A percentile compares a stretch with the other conserved stretches of the same genome.
Evolutionary conservation across 2,888 invertebrate genomes (phyloP).

Genomic region (Protophormia terraenovae): DNA sequence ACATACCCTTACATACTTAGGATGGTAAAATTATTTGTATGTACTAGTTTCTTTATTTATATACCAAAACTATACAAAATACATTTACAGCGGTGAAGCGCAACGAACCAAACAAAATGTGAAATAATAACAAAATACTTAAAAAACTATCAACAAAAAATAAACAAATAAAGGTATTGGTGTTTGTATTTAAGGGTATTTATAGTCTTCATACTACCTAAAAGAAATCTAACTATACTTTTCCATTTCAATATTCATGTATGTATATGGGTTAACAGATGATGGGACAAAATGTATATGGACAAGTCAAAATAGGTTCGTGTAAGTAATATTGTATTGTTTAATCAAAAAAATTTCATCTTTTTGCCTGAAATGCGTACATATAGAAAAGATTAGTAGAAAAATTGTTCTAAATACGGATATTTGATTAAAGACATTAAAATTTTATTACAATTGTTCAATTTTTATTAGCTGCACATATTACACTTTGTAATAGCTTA

Average conservation of each 20-base stretch:
- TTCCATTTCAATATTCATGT: neutral
- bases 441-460: no score
- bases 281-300: no score
- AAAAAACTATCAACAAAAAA: neutral
- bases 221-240: neutral
- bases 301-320: no score
- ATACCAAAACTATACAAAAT: neutral
- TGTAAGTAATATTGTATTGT: no score
- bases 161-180: neutral
- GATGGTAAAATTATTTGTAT: neutral
- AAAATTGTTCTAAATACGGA: no score
- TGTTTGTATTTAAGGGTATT: neutral
- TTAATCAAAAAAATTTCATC: no score
- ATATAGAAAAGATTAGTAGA: no score
- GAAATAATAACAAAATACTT: slow-evolving; percentile 8
- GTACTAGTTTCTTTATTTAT: neutral
- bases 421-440: no score
- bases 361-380: no score
- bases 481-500: no score
- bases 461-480: no score
- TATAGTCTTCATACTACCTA: neutral
- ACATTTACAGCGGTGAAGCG: slow-evolving; percentile 34
- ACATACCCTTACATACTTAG: neutral
- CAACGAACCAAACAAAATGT: slow-evolving; percentile 34
- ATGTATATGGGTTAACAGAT: no score